A percentile compares a stretch with the other conserved stretches of the same genome.
phyloP scores from a whole-genome alignment of 1,140 invertebrate genomes.

The Cotesia vestalis region DNA sequence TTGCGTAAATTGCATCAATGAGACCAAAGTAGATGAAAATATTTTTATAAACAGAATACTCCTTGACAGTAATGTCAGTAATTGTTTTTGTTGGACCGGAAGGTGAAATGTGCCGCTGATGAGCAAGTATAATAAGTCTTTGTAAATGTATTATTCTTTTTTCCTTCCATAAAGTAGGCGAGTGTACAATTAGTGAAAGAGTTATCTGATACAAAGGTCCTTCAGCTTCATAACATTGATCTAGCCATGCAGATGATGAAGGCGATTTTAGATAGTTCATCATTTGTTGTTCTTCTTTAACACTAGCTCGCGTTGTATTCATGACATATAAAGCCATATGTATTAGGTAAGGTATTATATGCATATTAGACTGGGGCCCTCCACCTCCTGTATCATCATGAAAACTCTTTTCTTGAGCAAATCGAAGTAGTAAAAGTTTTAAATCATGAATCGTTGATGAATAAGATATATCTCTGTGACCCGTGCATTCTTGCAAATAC shows the following conservation, averaged over 20 bases:
- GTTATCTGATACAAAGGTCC: constrained; percentile 87
- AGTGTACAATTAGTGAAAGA: constrained; percentile 81
- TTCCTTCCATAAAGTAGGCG: constrained; percentile 75
- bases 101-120: constrained; percentile 74
- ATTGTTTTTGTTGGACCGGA: constrained; percentile 67
- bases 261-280: constrained; percentile 73
- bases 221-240: constrained; percentile 88
- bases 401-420: constrained; percentile 94
- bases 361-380: constrained; percentile 96
- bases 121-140: constrained; percentile 80
- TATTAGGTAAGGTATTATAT: constrained; percentile 92
- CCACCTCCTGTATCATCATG: constrained; percentile 97
- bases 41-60: constrained; percentile 86
- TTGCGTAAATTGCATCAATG: constrained; percentile 79
- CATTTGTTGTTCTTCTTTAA: constrained; percentile 78
- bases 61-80: constrained; percentile 69
- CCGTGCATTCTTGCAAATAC: constrained; percentile 86
- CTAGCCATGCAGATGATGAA: constrained; percentile 72
- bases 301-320: constrained; percentile 84
- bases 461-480: constrained; percentile 88
- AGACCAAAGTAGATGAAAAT: constrained; percentile 86
- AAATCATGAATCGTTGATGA: constrained; percentile 91
- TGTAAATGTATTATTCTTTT: constrained; percentile 77
- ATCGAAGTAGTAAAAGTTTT: constrained; percentile 88
- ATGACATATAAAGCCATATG: constrained; percentile 96